These are phyloP conservation scores for Lucilia cuprina DNA, from an alignment of 1,140 invertebrate genomes.

Conservation along the genomic window DNA sequence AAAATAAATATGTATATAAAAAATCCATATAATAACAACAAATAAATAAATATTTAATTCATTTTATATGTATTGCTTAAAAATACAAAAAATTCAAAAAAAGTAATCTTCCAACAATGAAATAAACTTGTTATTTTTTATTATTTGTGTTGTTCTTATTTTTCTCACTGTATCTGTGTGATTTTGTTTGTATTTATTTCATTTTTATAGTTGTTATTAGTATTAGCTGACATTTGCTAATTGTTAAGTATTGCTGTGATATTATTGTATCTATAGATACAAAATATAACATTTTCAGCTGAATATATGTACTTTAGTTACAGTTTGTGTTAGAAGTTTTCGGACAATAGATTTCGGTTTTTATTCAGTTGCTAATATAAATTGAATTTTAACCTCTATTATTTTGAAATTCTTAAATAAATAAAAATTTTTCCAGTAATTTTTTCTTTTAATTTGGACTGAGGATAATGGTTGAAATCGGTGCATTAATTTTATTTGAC, in stretches of 20 bases:
- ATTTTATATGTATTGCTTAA: background rate
- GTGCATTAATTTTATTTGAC: too few relatives aligned
- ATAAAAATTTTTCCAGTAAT: too few relatives aligned
- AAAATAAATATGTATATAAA: background rate
- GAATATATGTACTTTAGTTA: background rate
- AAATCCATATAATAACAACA: background rate
- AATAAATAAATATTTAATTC: conserved; percentile 9
- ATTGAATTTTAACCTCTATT: too few relatives aligned
- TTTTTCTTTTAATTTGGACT: too few relatives aligned
- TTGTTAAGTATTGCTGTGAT: conserved; percentile 6
- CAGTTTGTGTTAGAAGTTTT: too few relatives aligned
- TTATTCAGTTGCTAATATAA: too few relatives aligned
- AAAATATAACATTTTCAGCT: too few relatives aligned
- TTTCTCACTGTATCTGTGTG: too few relatives aligned
- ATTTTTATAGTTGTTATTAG: background rate
- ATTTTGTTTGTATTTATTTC: background rate
- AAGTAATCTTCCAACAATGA: background rate
- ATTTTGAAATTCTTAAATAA: too few relatives aligned
- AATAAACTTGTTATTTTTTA: background rate
- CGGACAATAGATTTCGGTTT: too few relatives aligned
- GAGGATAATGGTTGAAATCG: too few relatives aligned
- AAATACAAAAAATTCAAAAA: background rate
- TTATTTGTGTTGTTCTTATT: background rate
- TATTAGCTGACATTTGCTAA: conserved; percentile 30
- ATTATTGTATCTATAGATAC: background rate